Evolutionary conservation across 2,888 invertebrate species (phyloP), one percentile per base, ranked within the genome.

Genomic region (Palloptera scutellata): DNA sequence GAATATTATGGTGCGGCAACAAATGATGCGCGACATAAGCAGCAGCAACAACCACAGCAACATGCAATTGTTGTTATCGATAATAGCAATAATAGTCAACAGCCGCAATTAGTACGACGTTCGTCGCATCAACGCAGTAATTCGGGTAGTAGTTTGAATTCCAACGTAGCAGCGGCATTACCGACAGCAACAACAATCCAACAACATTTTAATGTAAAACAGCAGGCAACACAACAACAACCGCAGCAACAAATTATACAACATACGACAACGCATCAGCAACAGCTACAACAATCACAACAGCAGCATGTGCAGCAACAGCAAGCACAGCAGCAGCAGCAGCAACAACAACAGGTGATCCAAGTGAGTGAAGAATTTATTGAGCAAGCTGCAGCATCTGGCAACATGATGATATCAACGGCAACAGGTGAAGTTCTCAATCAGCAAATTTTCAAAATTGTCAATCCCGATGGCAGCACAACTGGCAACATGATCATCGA

Each of bases 361-460:
- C 74, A 76, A 69, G 78, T 81, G 11, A 79, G 79, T 12, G 80
- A 80, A 64, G 79, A 81, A 60, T 77, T 76, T 70, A 73, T 79
- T 55, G 80, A 79, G 43, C 72, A 74, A 65, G 68, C 72, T 17
- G 54, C 72, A 40, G 62, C 74, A 42, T 73, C 70, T 42, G 69
- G 70, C 15, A 77, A 75, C 70, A 74, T 78, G 68, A 77, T 78
- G 78, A 74, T 79, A 61, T 77, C 77, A 53, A 70, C 78, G 41
- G 73, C 77, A 70, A 75, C 78, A 19, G 79, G 77, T 67, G 83
- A 84, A 69, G 70, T 84, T 60, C 73, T 83, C 4, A 84, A 83
- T 76, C 83, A 83, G 54, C 85, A 84, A 73, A 83, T 84, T 61
- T 83, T 84, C 52, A 84, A 85, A 76, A 82, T 85, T 72, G 82